Evolutionary conservation across 2,797 vertebrate genomes (phyloP).

Genomic region (Synanceia verrucosa): DNA sequence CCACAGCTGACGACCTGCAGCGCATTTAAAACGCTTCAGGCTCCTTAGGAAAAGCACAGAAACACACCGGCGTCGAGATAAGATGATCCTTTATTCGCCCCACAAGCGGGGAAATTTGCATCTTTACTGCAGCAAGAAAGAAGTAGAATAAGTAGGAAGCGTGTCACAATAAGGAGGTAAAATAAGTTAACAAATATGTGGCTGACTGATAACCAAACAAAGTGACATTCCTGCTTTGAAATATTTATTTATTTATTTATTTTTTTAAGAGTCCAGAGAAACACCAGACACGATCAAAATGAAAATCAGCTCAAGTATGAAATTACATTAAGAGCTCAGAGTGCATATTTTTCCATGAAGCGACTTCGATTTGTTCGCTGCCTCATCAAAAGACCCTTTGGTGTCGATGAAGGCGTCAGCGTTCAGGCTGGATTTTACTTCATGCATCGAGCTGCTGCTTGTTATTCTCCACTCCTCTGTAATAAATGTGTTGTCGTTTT

Average conservation of each 20-base stretch:
- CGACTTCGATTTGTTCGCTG: background rate
- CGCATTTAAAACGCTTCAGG: slow-evolving; percentile 1
- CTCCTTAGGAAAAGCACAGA: background rate
- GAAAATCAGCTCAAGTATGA: background rate
- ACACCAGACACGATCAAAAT: background rate
- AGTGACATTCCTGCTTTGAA: background rate
- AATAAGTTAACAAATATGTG: too few relatives aligned
- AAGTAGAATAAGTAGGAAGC: too few relatives aligned
- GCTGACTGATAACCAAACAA: too few relatives aligned
- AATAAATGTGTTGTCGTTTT: background rate
- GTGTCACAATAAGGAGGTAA: too few relatives aligned
- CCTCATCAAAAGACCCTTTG: background rate
- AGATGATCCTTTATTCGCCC: too few relatives aligned
- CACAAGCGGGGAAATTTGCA: too few relatives aligned
- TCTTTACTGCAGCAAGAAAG: too few relatives aligned
- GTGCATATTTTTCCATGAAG: background rate
- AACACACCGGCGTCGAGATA: background rate
- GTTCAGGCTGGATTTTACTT: background rate
- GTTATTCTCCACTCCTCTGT: background rate
- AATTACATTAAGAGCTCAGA: background rate
- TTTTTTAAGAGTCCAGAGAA: background rate
- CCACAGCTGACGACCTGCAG: slow-evolving; percentile 3
- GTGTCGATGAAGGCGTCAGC: background rate
- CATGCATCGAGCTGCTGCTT: background rate
- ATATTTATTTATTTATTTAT: background rate